A percentile compares a stretch with the other conserved stretches of the same genome.
phyloP scores from a whole-genome alignment of 2,797 vertebrate species.

The Decapterus maruadsi region DNA sequence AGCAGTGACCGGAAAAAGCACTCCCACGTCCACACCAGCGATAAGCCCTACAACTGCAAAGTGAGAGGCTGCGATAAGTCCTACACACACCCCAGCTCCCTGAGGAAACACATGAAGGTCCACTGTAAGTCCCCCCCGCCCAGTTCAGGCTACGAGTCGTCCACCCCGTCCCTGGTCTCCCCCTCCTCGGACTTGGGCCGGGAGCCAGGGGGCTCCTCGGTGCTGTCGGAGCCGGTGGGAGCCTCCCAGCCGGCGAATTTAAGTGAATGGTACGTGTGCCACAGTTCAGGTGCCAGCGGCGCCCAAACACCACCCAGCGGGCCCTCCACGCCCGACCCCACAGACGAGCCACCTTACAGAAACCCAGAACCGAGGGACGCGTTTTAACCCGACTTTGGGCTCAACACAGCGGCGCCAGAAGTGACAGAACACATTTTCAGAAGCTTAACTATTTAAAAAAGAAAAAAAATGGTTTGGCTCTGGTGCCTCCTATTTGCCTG shows the following conservation, averaged over 20 bases:
- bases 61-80: constrained; percentile 99
- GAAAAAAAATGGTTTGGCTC: constrained; percentile 57
- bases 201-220: constrained; percentile 85
- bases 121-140: constrained; percentile 98
- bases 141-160: constrained; percentile 96
- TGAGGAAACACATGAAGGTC: constrained; percentile 99
- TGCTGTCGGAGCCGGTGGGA: constrained; percentile 87
- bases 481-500: constrained; percentile 67
- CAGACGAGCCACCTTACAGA: constrained; percentile 82
- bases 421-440: constrained; percentile 42
- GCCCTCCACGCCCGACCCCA: constrained; percentile 84
- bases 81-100: constrained; percentile 98
- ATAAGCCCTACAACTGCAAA: constrained; percentile 99
- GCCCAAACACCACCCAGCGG: constrained; percentile 85
- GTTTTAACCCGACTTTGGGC: constrained; percentile 72
- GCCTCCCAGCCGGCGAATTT: constrained; percentile 91
- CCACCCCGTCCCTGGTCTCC: constrained; percentile 93
- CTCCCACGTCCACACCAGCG: constrained; percentile 98
- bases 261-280: constrained; percentile 99
- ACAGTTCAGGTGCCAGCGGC: constrained; percentile 88
- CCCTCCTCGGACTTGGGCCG: constrained; percentile 94
- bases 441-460: constrained; percentile 33
- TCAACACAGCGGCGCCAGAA: background rate
- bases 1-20: constrained; percentile 99
- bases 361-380: constrained; percentile 83